Evolutionary conservation across 2,888 invertebrate species (phyloP), one percentile per base, ranked within the genome.

Genomic region (Agrotis ipsilon): DNA sequence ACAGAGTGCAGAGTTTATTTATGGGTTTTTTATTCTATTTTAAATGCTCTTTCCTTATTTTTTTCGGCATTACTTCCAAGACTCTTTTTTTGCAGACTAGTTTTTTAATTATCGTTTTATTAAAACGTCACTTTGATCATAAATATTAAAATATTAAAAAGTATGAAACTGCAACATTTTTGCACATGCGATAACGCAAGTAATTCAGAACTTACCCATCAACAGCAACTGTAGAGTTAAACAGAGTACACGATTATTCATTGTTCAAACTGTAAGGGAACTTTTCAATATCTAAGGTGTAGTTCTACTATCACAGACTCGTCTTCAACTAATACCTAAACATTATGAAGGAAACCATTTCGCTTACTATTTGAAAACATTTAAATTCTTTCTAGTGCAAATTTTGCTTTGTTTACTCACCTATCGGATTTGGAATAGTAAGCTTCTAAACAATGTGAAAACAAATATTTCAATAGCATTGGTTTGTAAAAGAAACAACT

Each of bases 311-410:
- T 51, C 27, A 32, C n/a, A 27, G 16, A 63, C 5, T 39, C 55
- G 32, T 19, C 39, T 54, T 14, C 9, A n/a, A 60, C 11, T 3
- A 49, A 24, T 55, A 39, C n/a, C n/a, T 59, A 1, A n/a, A 11
- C 46, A 21, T 19, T 18, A 18, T 21, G 45, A 24, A 52, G 32
- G 39, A 49, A n/a, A 32, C 13, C 5, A 67, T 21, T 59, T 52
- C 68, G 68, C 46, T 72, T 65, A 79, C 58, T 79, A 68, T 79
- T 79, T 79, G 48, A 21, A 64, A 71, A 75, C 43, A 59, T 24
- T 48, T 7, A 51, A 72, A 79, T 79, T 75, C 48, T 54, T 75
- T n/a, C 21, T 45, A 57, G 21, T 54, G 18, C 19, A 13, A 48
- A 64, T 51, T 66, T 45, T 18, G 48, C 19, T 54, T 66, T 72